Conservation (phyloP, 2,797 vertebrate genomes). For the Tarsius wallacei region DNA sequence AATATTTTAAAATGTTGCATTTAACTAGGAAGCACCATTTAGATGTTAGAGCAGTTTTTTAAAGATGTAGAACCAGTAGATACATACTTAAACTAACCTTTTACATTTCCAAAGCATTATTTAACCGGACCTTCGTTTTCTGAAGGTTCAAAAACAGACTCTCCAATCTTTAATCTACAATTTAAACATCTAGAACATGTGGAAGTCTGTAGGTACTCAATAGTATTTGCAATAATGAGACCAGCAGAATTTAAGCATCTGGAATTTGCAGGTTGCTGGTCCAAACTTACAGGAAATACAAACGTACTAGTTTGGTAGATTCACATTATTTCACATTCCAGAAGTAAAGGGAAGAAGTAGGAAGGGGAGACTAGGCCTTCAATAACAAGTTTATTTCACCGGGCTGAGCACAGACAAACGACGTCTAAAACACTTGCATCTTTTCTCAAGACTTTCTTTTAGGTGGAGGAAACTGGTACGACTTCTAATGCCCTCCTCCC, state of each 20-base stretch:
- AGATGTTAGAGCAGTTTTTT: conserved; percentile 48
- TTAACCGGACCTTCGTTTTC: conserved; percentile 34
- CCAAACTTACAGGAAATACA: not conserved
- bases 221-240: not conserved
- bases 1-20: conserved; percentile 72
- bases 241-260: conserved; percentile 11
- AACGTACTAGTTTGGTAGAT: not conserved
- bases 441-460: conserved; percentile 9
- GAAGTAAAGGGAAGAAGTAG: not conserved
- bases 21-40: conserved; percentile 50
- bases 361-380: not conserved
- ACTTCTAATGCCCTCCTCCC: not conserved
- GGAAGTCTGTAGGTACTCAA: not conserved
- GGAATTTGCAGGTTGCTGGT: not conserved
- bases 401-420: not conserved
- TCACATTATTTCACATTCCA: not conserved
- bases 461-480: not conserved
- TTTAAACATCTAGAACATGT: not conserved
- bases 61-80: not conserved
- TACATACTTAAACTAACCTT: not conserved
- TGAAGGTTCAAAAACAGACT: conserved; percentile 4
- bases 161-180: not conserved
- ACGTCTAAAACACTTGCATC: not conserved
- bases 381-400: not conserved
- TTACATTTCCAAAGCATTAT: not conserved